Conservation (phyloP, 2,797 vertebrate genomes). For the Margarornis squamiger region DNA sequence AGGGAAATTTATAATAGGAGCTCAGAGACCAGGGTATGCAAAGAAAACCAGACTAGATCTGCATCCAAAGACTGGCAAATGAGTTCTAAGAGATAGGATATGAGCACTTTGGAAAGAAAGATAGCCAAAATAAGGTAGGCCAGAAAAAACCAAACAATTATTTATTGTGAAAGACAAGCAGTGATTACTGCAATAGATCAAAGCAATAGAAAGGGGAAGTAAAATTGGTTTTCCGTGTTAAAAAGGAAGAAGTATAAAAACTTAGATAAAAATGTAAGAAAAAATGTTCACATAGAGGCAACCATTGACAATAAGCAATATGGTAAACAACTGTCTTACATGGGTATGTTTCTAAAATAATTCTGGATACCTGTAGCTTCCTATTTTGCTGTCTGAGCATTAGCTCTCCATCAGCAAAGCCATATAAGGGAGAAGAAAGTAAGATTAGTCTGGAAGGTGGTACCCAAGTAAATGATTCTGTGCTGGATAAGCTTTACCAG, state of each 20-base stretch:
- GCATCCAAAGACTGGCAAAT: background rate
- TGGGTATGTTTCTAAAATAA: background rate
- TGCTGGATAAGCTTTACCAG: background rate
- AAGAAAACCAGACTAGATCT: background rate
- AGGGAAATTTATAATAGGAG: background rate
- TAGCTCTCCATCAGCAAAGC: background rate
- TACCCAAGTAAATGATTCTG: background rate
- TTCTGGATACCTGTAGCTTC: background rate
- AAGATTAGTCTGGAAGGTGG: background rate
- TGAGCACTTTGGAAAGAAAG: background rate
- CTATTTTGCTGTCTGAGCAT: background rate
- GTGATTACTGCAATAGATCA: background rate
- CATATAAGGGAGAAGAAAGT: background rate
- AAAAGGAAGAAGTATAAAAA: background rate
- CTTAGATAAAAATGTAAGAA: background rate
- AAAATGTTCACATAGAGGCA: background rate
- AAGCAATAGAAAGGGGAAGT: background rate
- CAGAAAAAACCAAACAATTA: background rate
- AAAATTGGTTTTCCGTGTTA: background rate
- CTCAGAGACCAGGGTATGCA: background rate
- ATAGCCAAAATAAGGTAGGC: background rate
- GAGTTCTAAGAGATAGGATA: background rate
- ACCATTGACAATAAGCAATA: background rate
- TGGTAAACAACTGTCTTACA: background rate
- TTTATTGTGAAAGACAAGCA: background rate